Evolutionary conservation across 2,113 vertebrate species (phyloP), one percentile per base, ranked within the genome.

Genomic region (Misgurnus mizolepis): DNA sequence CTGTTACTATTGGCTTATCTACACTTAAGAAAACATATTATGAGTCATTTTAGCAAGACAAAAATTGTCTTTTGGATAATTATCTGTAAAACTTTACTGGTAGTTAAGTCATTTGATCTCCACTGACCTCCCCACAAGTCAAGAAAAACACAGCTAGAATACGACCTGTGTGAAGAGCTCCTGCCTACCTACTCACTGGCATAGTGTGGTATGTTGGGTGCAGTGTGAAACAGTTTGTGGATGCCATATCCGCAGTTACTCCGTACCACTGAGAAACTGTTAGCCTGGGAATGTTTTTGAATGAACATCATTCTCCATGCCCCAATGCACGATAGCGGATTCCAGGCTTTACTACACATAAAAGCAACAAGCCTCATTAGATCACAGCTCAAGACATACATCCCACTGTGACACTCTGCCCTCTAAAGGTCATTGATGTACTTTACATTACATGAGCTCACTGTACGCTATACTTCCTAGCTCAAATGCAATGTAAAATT

Each of bases 171-270:
- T 47, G 45, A 47, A 1, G 45, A 1, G 1, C n/a, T n/a, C n/a
- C n/a, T n/a, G 55, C 7, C 71, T 11, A 55, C 4, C 58, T 90
- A 93, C 95, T 94, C 88, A 96, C 95, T 96, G 87, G 95, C 95
- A 84, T 96, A 96, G 82, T 96, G 95, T 56, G 95, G 98, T 79
- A 99, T 97, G 0, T 99, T 99, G 76, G 97, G 98, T 53, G 98
- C 96, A 0, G 98, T 99, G 90, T 99, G 97, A 88, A 99, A 99
- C 75, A 99, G 95, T 83, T 95, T 96, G 88, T 99, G 98, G 86
- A 99, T 99, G 79, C 98, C 98, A 70, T 99, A 97, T 40, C 98
- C 98, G 43, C 98, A 99, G 89, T 99, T 99, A 88, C 98, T 99
- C 68, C 97, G 92, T 88, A 99, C 98, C 81, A 99, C 97, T 11